Percentiles rank a stretch among this genome's conserved stretches.
phyloP scores from a whole-genome alignment of 2,797 vertebrate genomes.

The Anniella stebbinsi region DNA sequence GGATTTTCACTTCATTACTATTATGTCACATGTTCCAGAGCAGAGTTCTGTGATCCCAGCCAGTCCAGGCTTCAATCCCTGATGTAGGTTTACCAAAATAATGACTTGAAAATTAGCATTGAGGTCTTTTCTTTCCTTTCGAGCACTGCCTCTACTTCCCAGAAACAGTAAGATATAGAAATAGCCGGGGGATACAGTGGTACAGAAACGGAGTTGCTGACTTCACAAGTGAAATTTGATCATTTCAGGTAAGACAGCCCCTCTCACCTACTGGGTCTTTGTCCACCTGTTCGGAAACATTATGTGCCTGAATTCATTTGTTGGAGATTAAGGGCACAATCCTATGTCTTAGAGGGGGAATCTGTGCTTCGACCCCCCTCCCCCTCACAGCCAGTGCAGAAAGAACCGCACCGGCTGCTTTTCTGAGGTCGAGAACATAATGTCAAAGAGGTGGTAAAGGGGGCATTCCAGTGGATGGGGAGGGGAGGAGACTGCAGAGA shows the following conservation, averaged over 20 bases:
- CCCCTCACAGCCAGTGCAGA: no score
- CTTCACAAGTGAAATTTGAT: background rate
- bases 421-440: no score
- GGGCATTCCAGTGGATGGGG: no score
- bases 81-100: background rate
- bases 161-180: background rate
- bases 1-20: background rate
- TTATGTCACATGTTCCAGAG: background rate
- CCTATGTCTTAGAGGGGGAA: no score
- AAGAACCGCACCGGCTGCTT: no score
- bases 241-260: background rate
- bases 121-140: background rate
- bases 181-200: background rate
- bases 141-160: background rate
- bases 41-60: background rate
- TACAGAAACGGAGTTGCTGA: background rate
- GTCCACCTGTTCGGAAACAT: background rate
- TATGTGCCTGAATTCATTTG: background rate
- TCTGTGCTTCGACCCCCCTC: no score
- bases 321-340: background rate
- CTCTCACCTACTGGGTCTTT: background rate
- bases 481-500: no score
- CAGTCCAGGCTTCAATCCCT: background rate
- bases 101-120: background rate
- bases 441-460: no score